Evolutionary conservation across 2,113 vertebrate species (phyloP), one percentile per base, ranked within the genome.

Genomic region (Halcyon malimbica): DNA sequence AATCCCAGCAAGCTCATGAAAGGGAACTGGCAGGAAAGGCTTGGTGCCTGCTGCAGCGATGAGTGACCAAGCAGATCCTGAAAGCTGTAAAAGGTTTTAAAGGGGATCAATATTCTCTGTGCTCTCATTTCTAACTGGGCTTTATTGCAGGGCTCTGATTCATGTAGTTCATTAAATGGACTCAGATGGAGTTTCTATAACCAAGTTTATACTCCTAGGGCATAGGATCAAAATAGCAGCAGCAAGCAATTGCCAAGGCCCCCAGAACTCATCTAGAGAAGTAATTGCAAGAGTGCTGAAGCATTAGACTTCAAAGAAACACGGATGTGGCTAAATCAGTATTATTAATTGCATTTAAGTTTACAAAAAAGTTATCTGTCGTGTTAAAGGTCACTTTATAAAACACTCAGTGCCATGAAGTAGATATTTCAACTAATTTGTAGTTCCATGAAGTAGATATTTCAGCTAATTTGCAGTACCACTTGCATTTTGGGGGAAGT

Each of bases 111-210:
- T 96, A 95, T 90, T 79, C 89, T 91, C 78, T 88, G 48, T 35
- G 70, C 77, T 91, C 95, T 97, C 37, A 33, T 90, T 96, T 96
- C 79, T 93, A 95, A 97, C 81, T 95, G 84, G 73, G 73, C 70
- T 94, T 92, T 94, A 96, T 90, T 96, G 87, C 69, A 91, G 94
- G 64, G 90, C 86, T 96, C 90, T 89, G 90, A 80, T 92, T 97
- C 96, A 94, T 87, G 82, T 39, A 73, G 89, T 96, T 96, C 83
- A 86, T 92, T 96, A 98, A 90, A 85, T 89, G 95, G 80, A 90
- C 86, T 94, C 69, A 82, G 87, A 89, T 84, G 73, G 95, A 91
- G 96, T 91, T 95, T 94, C 54, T 90, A 15, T 89, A 94, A 83
- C 85, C 5, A 54, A 86, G 80, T 96, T 89, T 93, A 44, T 95